Base-by-base conservation (phyloP, 2,888 invertebrate species). In the Andricus quercusramuli region DNA sequence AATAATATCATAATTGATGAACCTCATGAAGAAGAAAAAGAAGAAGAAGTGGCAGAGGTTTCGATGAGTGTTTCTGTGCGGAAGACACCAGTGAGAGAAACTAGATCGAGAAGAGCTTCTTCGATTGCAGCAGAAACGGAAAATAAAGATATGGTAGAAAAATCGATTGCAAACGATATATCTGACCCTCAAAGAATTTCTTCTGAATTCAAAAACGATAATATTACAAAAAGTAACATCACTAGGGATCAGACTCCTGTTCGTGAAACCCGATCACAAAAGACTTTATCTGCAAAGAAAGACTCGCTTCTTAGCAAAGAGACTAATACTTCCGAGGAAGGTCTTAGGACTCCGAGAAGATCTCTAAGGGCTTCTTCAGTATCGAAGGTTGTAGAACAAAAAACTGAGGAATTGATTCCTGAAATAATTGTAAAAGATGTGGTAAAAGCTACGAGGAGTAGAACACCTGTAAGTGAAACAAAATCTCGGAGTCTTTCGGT, bases 161-260 rank as follows among this genome's bases (percentile, higher is more conserved):
- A 74, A 29, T 44, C 83, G 6, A 78, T 79, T 20, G 80, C 64
- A 20, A 66, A 80, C 5, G 74, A 9, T 76, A 78, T 79, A 22
- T 51, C 59, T 83, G 15, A 79, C 70, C 1, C 66, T 84, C 3
- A 83, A 79, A 64, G 22, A 83, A 5, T 83, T 15, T 64, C 29
- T 3, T 15, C 29, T 17, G 64, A 64, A n/a, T 66, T 37, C 37
- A 37, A 44, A 41, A 22, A 37, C 15, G 44, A 25, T 5, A 64
- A 29, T 64, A 29, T 15, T 29, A 64, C 17, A 15, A 47, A 25
- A 8, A 44, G 15, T 62, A 79, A n/a, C 6, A 62, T 32, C 17
- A 74, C 64, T 20, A 70, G 37, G 65, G 22, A 32, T 15, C 67
- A 78, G 13, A 74, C 59, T 67, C 59, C 0, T 5, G 17, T 25